These are phyloP conservation scores for Triops longicaudatus DNA, from an alignment of 1,140 invertebrate genomes.

Conservation along the genomic window DNA sequence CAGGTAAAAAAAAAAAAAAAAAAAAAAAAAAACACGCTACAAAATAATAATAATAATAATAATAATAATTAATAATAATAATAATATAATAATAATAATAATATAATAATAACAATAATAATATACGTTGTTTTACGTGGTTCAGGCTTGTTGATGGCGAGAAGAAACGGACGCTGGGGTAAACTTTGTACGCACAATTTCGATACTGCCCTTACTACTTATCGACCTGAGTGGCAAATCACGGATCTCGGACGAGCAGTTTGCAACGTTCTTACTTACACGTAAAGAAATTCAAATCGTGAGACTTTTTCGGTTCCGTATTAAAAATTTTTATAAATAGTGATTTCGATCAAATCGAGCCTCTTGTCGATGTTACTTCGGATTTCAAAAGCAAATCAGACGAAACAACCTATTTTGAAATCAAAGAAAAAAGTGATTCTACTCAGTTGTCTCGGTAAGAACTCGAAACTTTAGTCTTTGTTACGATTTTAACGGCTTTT, in stretches of 20 bases:
- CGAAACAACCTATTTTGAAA: neutral
- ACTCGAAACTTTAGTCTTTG: neutral
- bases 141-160: conserved; percentile 57
- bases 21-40: conserved; percentile 9
- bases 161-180: conserved; percentile 67
- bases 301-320: neutral
- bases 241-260: conserved; percentile 63
- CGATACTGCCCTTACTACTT: conserved; percentile 46
- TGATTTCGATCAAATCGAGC: conserved; percentile 2
- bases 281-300: conserved; percentile 45
- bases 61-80: no score
- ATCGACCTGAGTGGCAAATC: conserved; percentile 50
- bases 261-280: conserved; percentile 66
- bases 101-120: no score
- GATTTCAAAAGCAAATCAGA: neutral
- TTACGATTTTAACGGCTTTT: neutral
- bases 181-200: conserved; percentile 64
- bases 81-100: no score
- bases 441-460: neutral
- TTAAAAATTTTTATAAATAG: conserved; percentile 15
- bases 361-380: neutral
- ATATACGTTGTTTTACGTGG: conserved; percentile 34
- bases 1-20: conserved; percentile 30
- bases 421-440: neutral
- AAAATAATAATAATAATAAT: no score